Percentiles rank a stretch among this genome's conserved stretches.
Evolutionary conservation across 2,888 invertebrate species (phyloP).

Genomic region (Agrotis segetum): DNA sequence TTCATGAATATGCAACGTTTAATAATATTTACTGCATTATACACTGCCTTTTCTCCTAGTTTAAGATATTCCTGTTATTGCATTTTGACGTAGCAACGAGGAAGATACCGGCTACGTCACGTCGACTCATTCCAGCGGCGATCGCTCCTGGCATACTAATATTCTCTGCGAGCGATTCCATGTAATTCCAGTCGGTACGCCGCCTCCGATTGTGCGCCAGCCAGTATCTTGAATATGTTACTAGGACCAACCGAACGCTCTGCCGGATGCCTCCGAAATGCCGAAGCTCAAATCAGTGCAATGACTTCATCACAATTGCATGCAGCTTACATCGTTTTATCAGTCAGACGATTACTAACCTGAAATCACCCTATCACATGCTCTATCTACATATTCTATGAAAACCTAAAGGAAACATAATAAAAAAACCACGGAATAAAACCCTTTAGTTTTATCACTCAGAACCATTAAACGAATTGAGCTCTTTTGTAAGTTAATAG

Average conservation of each 20-base stretch:
- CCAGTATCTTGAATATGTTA: constrained; percentile 88
- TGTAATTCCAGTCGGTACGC: constrained; percentile 85
- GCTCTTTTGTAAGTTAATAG: constrained; percentile 48
- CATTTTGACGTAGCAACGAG: constrained; percentile 82
- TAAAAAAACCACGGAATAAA: background rate
- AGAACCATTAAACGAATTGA: constrained; percentile 30
- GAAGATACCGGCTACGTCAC: constrained; percentile 81
- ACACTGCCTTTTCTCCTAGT: constrained; percentile 54
- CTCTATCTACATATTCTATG: background rate
- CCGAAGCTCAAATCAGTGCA: constrained; percentile 44
- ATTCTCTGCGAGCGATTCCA: constrained; percentile 84
- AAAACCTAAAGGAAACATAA: background rate
- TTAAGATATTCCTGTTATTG: constrained; percentile 82
- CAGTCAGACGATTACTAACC: background rate
- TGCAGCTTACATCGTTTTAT: background rate
- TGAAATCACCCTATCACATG: background rate
- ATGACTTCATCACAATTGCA: constrained; percentile 22
- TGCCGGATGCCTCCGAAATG: constrained; percentile 47
- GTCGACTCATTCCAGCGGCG: constrained; percentile 88
- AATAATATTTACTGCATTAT: constrained; percentile 55
- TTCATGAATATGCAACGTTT: constrained; percentile 49
- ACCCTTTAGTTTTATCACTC: constrained; percentile 18
- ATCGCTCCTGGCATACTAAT: constrained; percentile 88
- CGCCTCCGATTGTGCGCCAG: constrained; percentile 79
- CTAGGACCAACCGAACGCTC: constrained; percentile 51